Evolutionary conservation across 2,888 invertebrate species (phyloP), one percentile per base, ranked within the genome.

Genomic region (Cordylochernes scorpioides): DNA sequence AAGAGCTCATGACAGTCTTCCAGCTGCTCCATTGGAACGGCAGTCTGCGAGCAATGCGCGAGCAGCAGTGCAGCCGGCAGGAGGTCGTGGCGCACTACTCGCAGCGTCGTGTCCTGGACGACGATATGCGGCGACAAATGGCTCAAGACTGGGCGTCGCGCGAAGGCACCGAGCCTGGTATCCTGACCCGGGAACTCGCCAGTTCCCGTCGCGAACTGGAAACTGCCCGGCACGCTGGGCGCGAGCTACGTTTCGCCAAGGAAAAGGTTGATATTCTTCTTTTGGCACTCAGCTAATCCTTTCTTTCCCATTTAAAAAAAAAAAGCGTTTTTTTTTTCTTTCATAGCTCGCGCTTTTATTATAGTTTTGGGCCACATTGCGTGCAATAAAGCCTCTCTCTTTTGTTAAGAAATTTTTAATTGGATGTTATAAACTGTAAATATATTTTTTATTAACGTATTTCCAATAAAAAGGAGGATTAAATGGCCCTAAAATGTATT

Each of bases 1-100:
- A 86, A 55, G 84, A 86, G 53, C 58, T 86, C 46, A 86, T 86
- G 86, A 86, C 84, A n/a, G 84, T 86, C 27, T 86, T 86, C 57
- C 84, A 86, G 57, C 61, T 86, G 42, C 61, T 86, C 29, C 86
- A 86, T 56, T 86, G 86, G 86, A 86, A 86, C 53, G 86, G 86
- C n/a, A 80, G 78, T 42, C 56, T 86, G 44, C 75, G 82, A 45
- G 84, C 84, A 25, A 84, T 86, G 84, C 63, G 84, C 26, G 84
- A 86, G 54, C 64, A 84, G 25, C 82, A 84, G 53, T 86, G 86
- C 55, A 82, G 82, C 36, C 62, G 84, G 42, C 82, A 84, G 52
- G 84, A 84, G 53, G 49, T 73, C 22, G 75, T 84, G 13, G 78
- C 80, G 26, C 84, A 86, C 54, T 86, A 86, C 54, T 80, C 80